A percentile compares a stretch with the other conserved stretches of the same genome.
Conservation (phyloP, 2,113 vertebrate genomes). For the Channa maculata region DNA sequence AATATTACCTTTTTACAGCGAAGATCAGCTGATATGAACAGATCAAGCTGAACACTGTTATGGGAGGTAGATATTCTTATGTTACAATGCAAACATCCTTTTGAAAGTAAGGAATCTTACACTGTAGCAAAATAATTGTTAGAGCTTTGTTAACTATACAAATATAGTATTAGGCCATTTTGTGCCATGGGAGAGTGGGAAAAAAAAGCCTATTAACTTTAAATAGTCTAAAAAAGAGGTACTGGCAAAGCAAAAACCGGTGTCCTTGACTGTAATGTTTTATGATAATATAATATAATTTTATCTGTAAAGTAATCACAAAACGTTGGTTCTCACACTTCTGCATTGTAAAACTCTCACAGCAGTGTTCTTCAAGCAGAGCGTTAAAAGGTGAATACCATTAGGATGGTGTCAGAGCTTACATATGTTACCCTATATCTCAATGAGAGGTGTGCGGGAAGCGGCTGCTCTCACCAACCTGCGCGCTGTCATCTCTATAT, state of each 20-base stretch:
- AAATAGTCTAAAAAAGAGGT: slow-evolving; percentile 13
- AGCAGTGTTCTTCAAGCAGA: slow-evolving; percentile 3
- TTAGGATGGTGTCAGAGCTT: slow-evolving; percentile 2
- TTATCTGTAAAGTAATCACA: not conserved
- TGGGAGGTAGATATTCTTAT: not conserved
- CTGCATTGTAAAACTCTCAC: not conserved
- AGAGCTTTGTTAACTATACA: not conserved
- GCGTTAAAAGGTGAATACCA: slow-evolving; percentile 16
- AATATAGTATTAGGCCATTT: not conserved
- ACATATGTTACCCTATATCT: slow-evolving; percentile 6
- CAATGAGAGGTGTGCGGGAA: slow-evolving; percentile 1
- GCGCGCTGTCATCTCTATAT: slow-evolving; percentile 14
- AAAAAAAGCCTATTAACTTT: slow-evolving; percentile 15
- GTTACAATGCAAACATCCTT: not conserved
- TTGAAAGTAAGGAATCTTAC: not conserved
- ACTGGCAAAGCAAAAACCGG: not conserved
- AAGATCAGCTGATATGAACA: not conserved
- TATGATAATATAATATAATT: not conserved
- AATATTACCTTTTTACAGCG: not conserved
- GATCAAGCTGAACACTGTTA: not conserved
- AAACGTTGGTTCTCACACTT: slow-evolving; percentile 9
- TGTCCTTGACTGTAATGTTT: slow-evolving; percentile 14
- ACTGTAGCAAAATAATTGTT: not conserved
- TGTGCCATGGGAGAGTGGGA: not conserved
- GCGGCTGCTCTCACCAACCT: slow-evolving; percentile 15